Evolutionary conservation across 2,888 invertebrate species (phyloP), one percentile per base, ranked within the genome.

Genomic region (Dryobota labecula): DNA sequence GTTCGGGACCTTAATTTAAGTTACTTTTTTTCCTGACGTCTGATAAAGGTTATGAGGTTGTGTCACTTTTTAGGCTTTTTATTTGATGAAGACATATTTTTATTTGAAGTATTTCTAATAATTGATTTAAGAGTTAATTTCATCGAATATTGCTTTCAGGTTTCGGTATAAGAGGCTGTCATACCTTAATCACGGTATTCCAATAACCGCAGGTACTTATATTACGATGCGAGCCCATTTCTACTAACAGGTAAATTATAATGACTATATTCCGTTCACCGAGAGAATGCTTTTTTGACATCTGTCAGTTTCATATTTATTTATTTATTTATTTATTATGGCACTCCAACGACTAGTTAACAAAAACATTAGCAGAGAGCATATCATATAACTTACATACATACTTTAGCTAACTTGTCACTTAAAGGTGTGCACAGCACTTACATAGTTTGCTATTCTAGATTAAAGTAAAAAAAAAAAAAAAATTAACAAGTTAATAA

Each of bases 131-230:
- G 41, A 18, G 15, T 41, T 9, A n/a, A 57, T 38, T n/a, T 64
- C 9, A 30, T 64, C 2, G 20, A 27, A 30, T 27, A 69, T 13
- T 66, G 11, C 20, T 53, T 43, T 43, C 24, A 15, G 18, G 9
- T 24, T 38, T 30, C n/a, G 43, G 20, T 43, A 18, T 15, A 11
- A 11, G 41, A 24, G 38, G 36, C 68, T 76, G 49, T 38, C 43
- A 51, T 68, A 68, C 56, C 36, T 20, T 49, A 30, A 67, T 76
- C 76, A 51, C 2, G 18, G 15, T n/a, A 30, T 67, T 66, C 15
- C 8, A 73, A 66, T 75, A 24, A 47, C 3, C 20, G 38, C 1
- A 43, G 18, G 33, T n/a, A n/a, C 36, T 45, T 33, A 53, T 45
- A 24, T 24, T 53, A 24, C 6, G 30, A 30, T 20, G 13, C 5